Evolutionary conservation across 1,140 invertebrate species (phyloP), one percentile per base, ranked within the genome.

Genomic region (Bombus difficillimus): DNA sequence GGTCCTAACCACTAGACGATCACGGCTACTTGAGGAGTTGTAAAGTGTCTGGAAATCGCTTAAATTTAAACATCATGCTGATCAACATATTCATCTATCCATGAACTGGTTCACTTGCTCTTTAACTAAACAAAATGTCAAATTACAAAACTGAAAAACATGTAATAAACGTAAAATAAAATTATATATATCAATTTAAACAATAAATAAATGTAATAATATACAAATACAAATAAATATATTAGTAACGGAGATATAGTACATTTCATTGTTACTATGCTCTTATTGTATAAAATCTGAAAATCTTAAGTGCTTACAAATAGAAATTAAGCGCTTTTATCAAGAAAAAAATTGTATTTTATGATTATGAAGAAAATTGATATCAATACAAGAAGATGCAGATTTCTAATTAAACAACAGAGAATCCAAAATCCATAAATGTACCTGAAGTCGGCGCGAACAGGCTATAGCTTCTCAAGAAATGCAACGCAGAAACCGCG

Each of bases 1-100:
- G 96, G 97, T 98, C 97, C 97, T 98, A 97, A 98, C 97, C 98
- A 98, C 97, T 98, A 95, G 95, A 95, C 93, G 93, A 95, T 95
- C 97, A 97, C 97, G 97, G 97, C 97, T 94, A 92, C 82, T 69
- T 62, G 79, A 89, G 84, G 87, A 80, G 0, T 86, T 81, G 72
- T 0, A 4, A 96, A 96, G 96, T 95, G 96, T 96, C 95, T 81
- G 25, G 32, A 84, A 89, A 89, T 25, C 39, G 15, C 53, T 6
- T 0, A 1, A 73, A 4, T 39, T 89, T 47, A 37, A 72, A 3
- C 0, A 0, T 41, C 57, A 59, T 39, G 13, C 57, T 32, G 75
- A 47, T 66, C 80, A 72, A 86, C 72, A 89, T 89, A 72, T n/a
- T 86, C 59, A 76, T 25, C 83, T 83, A 39, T 81, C 32, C 76